phyloP scores from a whole-genome alignment of 2,797 vertebrate species.

The Hoplostethus mediterraneus region DNA sequence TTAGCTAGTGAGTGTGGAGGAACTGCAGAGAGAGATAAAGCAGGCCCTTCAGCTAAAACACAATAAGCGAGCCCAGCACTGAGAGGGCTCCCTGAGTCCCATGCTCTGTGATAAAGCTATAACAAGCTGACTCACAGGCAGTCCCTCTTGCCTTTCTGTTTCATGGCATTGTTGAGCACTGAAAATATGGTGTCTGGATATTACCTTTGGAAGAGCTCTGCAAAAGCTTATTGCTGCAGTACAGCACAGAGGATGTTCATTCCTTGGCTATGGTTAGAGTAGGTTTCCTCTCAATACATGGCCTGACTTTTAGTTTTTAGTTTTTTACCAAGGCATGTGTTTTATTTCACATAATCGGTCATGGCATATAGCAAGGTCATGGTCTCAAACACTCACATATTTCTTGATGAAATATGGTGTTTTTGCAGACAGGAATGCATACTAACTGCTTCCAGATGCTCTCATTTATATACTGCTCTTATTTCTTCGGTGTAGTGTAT shows the following conservation, averaged over 20 bases:
- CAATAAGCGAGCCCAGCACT: slow-evolving; percentile 45
- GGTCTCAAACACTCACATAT: slow-evolving; percentile 59
- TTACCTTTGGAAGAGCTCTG: slow-evolving; percentile 29
- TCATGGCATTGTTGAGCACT: slow-evolving; percentile 34
- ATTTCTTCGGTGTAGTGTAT: slow-evolving; percentile 36
- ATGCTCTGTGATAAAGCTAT: slow-evolving; percentile 58
- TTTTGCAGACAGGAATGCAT: slow-evolving; percentile 72
- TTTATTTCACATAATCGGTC: slow-evolving; percentile 70
- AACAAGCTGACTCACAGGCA: slow-evolving; percentile 64
- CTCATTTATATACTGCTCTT: slow-evolving; percentile 31
- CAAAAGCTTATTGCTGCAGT: slow-evolving; percentile 30
- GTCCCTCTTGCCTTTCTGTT: slow-evolving; percentile 44
- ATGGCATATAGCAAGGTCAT: slow-evolving; percentile 68
- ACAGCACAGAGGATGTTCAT: slow-evolving; percentile 7
- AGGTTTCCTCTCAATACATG: slow-evolving; percentile 25
- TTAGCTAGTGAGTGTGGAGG: slow-evolving; percentile 59
- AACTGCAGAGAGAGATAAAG: slow-evolving; percentile 71
- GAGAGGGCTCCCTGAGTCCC: slow-evolving; percentile 51
- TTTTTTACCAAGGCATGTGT: slow-evolving; percentile 58
- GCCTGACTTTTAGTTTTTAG: slow-evolving; percentile 14
- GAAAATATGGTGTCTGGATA: slow-evolving; percentile 44
- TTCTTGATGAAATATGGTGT: slow-evolving; percentile 69
- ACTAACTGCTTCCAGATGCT: slow-evolving; percentile 82
- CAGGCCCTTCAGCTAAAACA: slow-evolving; percentile 67
- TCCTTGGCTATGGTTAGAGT: slow-evolving; percentile 24